Evolutionary conservation across 35 echinoderm and acorn worm genomes (phyloP), one percentile per base, ranked within the genome.

Genomic region (Ophiothrix spiculata): DNA sequence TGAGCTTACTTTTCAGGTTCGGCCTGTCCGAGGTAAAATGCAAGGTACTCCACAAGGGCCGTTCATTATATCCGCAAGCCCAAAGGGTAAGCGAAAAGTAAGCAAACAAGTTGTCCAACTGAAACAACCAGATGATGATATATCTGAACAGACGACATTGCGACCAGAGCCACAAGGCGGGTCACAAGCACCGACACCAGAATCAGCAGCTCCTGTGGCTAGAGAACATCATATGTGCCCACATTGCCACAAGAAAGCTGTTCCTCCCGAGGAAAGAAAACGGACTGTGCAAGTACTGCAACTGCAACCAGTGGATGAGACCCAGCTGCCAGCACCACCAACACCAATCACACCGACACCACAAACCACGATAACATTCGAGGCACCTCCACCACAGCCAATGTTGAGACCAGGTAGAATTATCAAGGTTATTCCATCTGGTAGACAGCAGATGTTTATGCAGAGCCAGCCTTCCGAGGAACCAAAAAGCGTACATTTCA

Each of bases 181-280:
- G 29, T 15, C 29, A 25, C 60, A 69, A n/a, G 16, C 60, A 4
- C 60, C 8, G 60, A 54, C 21, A 11, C 4, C 29, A 28, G n/a
- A n/a, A n/a, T n/a, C n/a, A n/a, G 4, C 81, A 32, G 33, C 63
- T 33, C 35, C 13, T 36, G 56, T 64, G 0, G 17, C 33, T 0
- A 34, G 32, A 36, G 54, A 35, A 17, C 81, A 84, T 60, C 32
- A 32, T 19, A 34, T 84, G 1, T 84, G 81, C 81, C 81, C 81
- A n/a, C 81, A 84, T 60, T 84, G 81, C 81, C 80, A 82, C 25
- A 84, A 84, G 56, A 84, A 84, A 35, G 19, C 33, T 33, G 23
- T 69, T 69, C 54, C 54, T 35, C 46, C 81, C 28, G 81, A 60
- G 21, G 81, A 84, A 60, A 64, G 46, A 16, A 84, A 84, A 37